phyloP scores from a whole-genome alignment of 2,797 vertebrate genomes.

The Bradypodion pumilum region DNA sequence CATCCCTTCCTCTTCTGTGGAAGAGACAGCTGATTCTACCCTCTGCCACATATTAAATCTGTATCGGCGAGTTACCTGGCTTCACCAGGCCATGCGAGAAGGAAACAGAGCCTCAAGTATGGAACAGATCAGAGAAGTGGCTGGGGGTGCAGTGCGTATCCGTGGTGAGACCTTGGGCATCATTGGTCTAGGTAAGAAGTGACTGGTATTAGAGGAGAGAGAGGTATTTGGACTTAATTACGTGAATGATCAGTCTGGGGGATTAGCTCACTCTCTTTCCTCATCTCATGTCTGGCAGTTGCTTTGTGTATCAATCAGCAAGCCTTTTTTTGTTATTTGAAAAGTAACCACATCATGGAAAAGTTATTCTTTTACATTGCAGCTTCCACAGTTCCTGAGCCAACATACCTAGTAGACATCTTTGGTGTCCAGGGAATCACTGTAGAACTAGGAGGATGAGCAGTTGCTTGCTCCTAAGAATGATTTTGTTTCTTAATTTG shows the following conservation, averaged over 20 bases:
- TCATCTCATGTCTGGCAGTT: not conserved
- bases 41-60: constrained; percentile 90
- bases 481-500: not conserved
- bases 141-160: constrained; percentile 88
- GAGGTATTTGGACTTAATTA: not conserved
- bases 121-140: constrained; percentile 90
- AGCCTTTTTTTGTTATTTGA: not conserved
- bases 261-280: not conserved
- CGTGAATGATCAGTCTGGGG: not conserved
- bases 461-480: not conserved
- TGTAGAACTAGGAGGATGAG: not conserved
- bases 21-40: constrained; percentile 90
- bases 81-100: constrained; percentile 88
- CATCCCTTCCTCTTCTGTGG: constrained; percentile 87
- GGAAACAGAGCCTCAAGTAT: constrained; percentile 87
- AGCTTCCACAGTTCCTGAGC: too few species aligned
- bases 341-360: too few species aligned
- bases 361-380: too few species aligned
- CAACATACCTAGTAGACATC: not conserved
- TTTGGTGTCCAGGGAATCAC: not conserved
- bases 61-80: constrained; percentile 89
- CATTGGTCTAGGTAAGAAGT: constrained; percentile 85
- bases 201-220: constrained; percentile 1
- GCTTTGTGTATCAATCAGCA: not conserved
- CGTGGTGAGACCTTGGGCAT: constrained; percentile 89